A percentile compares a stretch with the other conserved stretches of the same genome.
phyloP scores from a whole-genome alignment of 1,140 invertebrate genomes.

The Polypedilum pembai region DNA sequence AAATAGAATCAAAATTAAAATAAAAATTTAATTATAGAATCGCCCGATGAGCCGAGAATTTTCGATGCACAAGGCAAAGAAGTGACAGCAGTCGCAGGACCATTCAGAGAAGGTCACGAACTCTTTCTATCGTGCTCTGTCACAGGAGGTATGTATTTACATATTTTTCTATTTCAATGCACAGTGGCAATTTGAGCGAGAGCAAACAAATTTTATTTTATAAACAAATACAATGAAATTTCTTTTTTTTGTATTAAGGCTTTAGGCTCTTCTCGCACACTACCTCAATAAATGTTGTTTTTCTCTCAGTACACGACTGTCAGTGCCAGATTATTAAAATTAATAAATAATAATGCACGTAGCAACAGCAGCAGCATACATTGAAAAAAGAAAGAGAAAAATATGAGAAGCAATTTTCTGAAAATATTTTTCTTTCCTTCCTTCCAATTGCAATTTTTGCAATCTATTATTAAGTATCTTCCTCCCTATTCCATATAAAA shows the following conservation, averaged over 20 bases:
- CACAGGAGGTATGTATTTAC: conserved; percentile 64
- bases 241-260: background rate
- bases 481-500: background rate
- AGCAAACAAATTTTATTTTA: background rate
- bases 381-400: background rate
- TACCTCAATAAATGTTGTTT: conserved; percentile 24
- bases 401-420: background rate
- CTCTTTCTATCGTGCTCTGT: conserved; percentile 74
- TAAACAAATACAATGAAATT: background rate
- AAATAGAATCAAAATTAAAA: too few species aligned
- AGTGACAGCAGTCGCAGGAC: conserved; percentile 64
- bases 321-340: conserved; percentile 26
- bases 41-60: conserved; percentile 67
- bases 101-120: conserved; percentile 73
- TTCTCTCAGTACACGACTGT: background rate
- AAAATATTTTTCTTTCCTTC: background rate
- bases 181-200: background rate
- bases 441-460: background rate
- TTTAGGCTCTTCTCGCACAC: background rate
- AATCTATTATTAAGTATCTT: background rate
- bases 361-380: background rate
- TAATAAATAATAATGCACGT: conserved; percentile 22
- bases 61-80: conserved; percentile 72
- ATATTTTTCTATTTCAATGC: background rate
- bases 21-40: conserved; percentile 50